Conservation (phyloP, 1,140 invertebrate species). For the Acromyrmex charruanus region DNA sequence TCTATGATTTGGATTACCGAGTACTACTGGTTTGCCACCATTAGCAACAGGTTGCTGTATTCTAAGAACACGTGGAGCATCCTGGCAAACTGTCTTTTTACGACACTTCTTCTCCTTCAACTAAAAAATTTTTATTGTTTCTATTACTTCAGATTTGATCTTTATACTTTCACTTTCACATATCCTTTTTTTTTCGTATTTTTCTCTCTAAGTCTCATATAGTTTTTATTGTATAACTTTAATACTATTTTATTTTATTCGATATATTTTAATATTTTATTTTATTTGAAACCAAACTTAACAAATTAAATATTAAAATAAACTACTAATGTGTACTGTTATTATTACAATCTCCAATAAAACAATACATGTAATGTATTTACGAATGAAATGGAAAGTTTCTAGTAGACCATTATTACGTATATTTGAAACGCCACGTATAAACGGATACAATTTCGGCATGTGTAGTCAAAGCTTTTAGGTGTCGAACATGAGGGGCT, state of each 20-base stretch:
- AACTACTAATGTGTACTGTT: not conserved
- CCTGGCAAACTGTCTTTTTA: not conserved
- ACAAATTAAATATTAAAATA: not conserved
- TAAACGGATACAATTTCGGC: constrained; percentile 9
- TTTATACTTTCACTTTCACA: not conserved
- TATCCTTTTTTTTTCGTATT: not conserved
- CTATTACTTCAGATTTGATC: not conserved
- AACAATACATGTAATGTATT: not conserved
- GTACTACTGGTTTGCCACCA: not conserved
- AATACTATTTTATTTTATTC: not conserved
- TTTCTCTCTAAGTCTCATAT: not conserved
- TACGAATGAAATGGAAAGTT: not conserved
- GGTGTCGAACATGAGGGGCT: constrained; percentile 29
- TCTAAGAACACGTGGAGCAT: not conserved
- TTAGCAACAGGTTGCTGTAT: constrained; percentile 22
- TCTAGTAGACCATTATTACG: not conserved
- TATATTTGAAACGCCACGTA: constrained; percentile 16
- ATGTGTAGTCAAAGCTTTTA: constrained; percentile 6
- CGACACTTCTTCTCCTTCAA: not conserved
- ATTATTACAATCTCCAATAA: not conserved
- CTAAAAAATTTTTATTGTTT: not conserved
- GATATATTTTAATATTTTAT: not conserved
- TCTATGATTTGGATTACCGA: not conserved
- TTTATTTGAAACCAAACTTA: not conserved
- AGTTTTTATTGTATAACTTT: not conserved